Conservation (phyloP, 2,113 vertebrate species). For the Tonatia bakeri region DNA sequence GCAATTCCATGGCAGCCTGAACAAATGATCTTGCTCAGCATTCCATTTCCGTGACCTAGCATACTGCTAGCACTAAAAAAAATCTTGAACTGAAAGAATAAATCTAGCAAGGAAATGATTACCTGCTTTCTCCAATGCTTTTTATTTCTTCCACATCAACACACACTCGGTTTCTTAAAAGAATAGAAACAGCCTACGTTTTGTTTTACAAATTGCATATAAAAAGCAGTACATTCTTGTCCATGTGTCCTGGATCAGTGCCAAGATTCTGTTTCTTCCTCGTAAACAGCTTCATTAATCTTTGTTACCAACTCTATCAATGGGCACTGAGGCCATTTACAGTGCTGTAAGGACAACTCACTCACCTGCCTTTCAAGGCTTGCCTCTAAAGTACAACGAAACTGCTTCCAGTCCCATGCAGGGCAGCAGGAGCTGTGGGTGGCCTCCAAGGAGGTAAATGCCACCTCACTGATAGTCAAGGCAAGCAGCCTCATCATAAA, state of each 20-base stretch:
- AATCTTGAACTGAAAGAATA: neutral
- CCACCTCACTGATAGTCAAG: neutral
- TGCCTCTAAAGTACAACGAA: neutral
- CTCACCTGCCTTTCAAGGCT: neutral
- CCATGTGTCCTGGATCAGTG: neutral
- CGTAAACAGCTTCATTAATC: neutral
- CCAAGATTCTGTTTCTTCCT: neutral
- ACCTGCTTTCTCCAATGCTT: neutral
- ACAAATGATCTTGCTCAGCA: neutral
- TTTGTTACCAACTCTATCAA: neutral
- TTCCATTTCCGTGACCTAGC: neutral
- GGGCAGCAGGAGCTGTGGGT: neutral
- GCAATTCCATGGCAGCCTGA: neutral
- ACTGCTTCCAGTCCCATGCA: neutral
- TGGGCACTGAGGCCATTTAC: neutral
- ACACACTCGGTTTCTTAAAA: neutral
- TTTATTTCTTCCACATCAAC: neutral
- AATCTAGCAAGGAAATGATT: neutral
- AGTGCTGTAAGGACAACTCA: neutral
- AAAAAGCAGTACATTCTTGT: neutral
- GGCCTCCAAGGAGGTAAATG: neutral
- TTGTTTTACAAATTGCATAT: neutral
- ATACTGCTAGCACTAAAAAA: neutral
- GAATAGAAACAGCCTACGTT: neutral
- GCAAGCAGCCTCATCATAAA: neutral